A percentile compares a stretch with the other conserved stretches of the same genome.
Evolutionary conservation across 2,113 vertebrate genomes (phyloP).

Genomic region (Lycaon pictus): DNA sequence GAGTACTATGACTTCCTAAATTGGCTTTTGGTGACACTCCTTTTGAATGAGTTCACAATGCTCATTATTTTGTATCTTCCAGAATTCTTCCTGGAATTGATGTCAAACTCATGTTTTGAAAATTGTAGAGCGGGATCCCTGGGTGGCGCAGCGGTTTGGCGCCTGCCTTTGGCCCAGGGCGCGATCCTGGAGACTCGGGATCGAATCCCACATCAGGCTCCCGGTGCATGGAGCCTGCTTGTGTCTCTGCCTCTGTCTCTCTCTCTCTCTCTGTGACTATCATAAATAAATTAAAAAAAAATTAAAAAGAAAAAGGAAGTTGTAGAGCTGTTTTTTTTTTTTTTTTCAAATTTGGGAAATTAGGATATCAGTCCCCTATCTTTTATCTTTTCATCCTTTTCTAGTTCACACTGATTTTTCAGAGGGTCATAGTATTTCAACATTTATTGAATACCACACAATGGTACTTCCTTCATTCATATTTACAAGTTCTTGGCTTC

Average conservation of each 20-base stretch:
- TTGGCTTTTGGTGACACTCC: background rate
- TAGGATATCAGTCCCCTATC: background rate
- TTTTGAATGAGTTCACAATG: background rate
- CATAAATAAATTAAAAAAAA: no score
- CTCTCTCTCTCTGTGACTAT: no score
- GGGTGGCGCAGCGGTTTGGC: no score
- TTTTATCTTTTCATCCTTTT: background rate
- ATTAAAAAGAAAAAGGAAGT: background rate
- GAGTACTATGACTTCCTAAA: background rate
- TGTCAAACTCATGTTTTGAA: background rate
- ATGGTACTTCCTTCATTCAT: background rate
- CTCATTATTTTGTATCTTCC: background rate
- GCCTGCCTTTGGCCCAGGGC: no score
- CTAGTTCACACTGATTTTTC: background rate
- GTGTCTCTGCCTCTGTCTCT: no score
- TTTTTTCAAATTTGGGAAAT: background rate
- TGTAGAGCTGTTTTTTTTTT: background rate
- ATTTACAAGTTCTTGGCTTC: background rate
- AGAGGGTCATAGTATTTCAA: background rate
- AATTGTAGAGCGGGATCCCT: background rate
- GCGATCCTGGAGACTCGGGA: no score
- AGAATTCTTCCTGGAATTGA: background rate
- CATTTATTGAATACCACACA: background rate
- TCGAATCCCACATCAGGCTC: no score
- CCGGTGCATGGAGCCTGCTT: no score